Percentiles rank a stretch among this genome's conserved stretches.
Conservation (phyloP, 2,888 invertebrate species). For the Platycheirus rosarum region DNA sequence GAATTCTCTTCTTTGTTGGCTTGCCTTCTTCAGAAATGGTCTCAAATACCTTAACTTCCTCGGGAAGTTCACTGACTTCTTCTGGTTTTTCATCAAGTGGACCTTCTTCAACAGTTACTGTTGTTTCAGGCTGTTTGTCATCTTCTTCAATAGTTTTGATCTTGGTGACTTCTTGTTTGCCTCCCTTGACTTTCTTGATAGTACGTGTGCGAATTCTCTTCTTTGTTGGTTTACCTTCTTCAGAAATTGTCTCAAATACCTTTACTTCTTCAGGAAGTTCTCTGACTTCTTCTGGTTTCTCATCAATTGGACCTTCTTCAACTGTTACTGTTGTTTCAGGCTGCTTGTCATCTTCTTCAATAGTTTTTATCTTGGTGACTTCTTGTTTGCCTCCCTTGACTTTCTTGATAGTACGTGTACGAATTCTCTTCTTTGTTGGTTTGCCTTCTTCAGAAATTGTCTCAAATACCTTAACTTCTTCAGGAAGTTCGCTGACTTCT, state of each 20-base stretch:
- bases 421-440: slow-evolving; percentile 38
- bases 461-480: slow-evolving; percentile 27
- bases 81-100: slow-evolving; percentile 41
- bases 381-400: slow-evolving; percentile 47
- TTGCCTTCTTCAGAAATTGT: slow-evolving; percentile 38
- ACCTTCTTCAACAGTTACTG: slow-evolving; percentile 38
- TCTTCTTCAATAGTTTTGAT: slow-evolving; percentile 45
- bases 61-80: slow-evolving; percentile 30
- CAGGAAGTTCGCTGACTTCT: slow-evolving; percentile 31
- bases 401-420: slow-evolving; percentile 40
- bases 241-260: slow-evolving; percentile 8
- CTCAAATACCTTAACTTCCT: slow-evolving; percentile 33
- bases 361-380: slow-evolving; percentile 41
- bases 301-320: slow-evolving; percentile 33
- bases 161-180: slow-evolving; percentile 48
- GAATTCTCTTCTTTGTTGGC: slow-evolving; percentile 37
- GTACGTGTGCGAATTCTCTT: slow-evolving; percentile 39
- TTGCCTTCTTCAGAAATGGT: slow-evolving; percentile 35
- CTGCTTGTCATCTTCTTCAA: slow-evolving; percentile 42
- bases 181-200: slow-evolving; percentile 36
- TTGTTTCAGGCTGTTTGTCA: slow-evolving; percentile 41
- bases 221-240: slow-evolving; percentile 37
- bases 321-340: slow-evolving; percentile 48
- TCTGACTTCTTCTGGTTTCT: slow-evolving; percentile 10
- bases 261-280: slow-evolving; percentile 39